phyloP scores from a whole-genome alignment of 2,888 invertebrate genomes.

The Schizotus pectinicornis region DNA sequence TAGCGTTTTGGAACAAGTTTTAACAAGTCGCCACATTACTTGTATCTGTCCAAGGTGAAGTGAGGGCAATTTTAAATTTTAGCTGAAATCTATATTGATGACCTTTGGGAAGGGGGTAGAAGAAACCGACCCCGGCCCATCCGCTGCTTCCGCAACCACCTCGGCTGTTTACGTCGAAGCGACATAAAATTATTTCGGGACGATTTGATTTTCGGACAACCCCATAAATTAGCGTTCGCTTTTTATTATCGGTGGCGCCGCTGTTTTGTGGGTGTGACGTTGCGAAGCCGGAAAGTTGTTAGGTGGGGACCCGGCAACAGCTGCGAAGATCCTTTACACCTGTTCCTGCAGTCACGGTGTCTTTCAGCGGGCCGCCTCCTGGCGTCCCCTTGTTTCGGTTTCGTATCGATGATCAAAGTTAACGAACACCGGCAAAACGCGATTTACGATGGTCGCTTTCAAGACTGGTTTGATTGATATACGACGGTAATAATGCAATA shows the following conservation, averaged over 20 bases:
- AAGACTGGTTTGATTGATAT: conserved; percentile 5
- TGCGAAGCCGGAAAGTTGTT: conserved; percentile 21
- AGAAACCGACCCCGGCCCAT: too few species aligned
- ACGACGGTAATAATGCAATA: background rate
- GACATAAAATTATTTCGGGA: too few species aligned
- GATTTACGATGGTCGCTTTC: conserved; percentile 17
- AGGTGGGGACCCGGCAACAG: conserved; percentile 36
- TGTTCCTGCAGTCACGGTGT: conserved; percentile 38
- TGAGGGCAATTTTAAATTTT: too few species aligned
- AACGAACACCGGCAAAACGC: conserved; percentile 11
- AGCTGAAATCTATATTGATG: too few species aligned
- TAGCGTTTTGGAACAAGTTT: too few species aligned
- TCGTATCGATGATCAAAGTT: conserved; percentile 22
- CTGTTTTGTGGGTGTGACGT: conserved; percentile 14
- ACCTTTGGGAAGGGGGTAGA: too few species aligned
- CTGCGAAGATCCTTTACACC: conserved; percentile 46
- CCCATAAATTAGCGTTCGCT: background rate
- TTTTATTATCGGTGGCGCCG: conserved; percentile 10
- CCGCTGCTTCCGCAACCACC: too few species aligned
- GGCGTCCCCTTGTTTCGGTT: conserved; percentile 14
- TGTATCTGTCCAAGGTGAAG: too few species aligned
- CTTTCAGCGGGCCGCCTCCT: conserved; percentile 19
- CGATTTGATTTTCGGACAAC: background rate
- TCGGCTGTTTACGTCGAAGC: too few species aligned
- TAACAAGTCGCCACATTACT: too few species aligned